Evolutionary conservation across 2,113 vertebrate genomes (phyloP).

Genomic region (Terrapene triunguis): DNA sequence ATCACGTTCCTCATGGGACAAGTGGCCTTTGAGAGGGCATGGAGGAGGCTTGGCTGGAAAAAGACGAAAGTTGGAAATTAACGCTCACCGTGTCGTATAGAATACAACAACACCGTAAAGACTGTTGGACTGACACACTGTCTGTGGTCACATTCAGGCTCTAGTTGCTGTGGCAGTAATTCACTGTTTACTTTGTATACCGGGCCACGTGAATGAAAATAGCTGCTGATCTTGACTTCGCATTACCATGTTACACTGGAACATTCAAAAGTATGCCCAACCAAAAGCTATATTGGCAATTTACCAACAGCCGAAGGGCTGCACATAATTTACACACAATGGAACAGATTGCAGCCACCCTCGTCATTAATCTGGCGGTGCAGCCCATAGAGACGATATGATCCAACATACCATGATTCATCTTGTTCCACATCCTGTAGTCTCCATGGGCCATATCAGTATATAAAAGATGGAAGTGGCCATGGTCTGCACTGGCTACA

Average conservation of each 20-base stretch:
- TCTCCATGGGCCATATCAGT: neutral
- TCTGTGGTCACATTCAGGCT: neutral
- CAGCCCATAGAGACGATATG: neutral
- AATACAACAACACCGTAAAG: neutral
- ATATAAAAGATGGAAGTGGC: neutral
- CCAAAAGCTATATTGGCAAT: neutral
- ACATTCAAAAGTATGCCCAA: neutral
- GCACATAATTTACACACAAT: neutral
- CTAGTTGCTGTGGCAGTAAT: too few species aligned
- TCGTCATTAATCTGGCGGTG: neutral
- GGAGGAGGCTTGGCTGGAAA: slow-evolving; percentile 78
- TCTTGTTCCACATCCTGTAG: neutral
- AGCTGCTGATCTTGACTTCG: neutral
- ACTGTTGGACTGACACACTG: neutral
- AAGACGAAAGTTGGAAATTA: slow-evolving; percentile 38
- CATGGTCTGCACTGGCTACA: neutral
- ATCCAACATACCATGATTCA: neutral
- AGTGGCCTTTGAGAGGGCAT: slow-evolving; percentile 83
- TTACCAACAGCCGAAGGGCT: neutral
- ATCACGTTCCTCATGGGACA: slow-evolving; percentile 94
- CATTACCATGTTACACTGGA: neutral
- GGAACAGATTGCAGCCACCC: neutral
- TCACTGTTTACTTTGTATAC: neutral
- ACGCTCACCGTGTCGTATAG: neutral
- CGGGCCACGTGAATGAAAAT: slow-evolving; percentile 36